Base-by-base conservation (phyloP, 2,888 invertebrate species). In the Clistopyga incitator region DNA sequence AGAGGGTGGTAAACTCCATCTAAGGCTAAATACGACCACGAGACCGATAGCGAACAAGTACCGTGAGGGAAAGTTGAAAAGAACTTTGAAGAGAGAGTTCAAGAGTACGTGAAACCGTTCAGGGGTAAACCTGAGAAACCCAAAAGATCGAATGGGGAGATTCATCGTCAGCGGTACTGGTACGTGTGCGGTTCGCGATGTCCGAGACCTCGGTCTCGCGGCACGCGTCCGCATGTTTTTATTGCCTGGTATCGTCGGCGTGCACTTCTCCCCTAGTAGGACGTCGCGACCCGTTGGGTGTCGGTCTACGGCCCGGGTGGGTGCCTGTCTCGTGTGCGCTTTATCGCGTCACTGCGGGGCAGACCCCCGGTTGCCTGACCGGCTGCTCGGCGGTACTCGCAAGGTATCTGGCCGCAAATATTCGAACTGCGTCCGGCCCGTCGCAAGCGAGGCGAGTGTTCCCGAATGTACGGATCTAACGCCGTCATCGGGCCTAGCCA, bases 11-110 rank as follows among this genome's bases (percentile, higher is more conserved):
- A 94, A 94, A 94, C 91, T 93, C 91, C 92, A 91, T 93, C 92
- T 92, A 93, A 93, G 92, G 92, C 93, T 93, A 95, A 95, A 95
- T 95, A 95, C 93, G 87, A 92, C 93, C 94, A 93, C 93, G 94
- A 95, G 94, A 94, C 94, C 95, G 94, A 95, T 95, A 95, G 95
- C 94, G 93, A 94, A 93, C 93, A 94, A 95, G 94, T 95, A 94
- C 94, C 95, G 95, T 95, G 95, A 95, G 95, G 95, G 95, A 96
- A 95, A 96, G 95, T 94, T 95, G 95, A 94, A 95, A 95, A 95
- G 95, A 94, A 95, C 95, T 95, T 95, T 95, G 95, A 95, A 95
- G 94, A 95, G 89, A 90, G 88, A 90, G 89, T 89, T 88, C 85
- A 89, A 89, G 86, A 88, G 89, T 88, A 88, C 89, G 94, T 94